Base-by-base conservation (phyloP, 2,113 vertebrate species). In the Lepidothrix coronata region DNA sequence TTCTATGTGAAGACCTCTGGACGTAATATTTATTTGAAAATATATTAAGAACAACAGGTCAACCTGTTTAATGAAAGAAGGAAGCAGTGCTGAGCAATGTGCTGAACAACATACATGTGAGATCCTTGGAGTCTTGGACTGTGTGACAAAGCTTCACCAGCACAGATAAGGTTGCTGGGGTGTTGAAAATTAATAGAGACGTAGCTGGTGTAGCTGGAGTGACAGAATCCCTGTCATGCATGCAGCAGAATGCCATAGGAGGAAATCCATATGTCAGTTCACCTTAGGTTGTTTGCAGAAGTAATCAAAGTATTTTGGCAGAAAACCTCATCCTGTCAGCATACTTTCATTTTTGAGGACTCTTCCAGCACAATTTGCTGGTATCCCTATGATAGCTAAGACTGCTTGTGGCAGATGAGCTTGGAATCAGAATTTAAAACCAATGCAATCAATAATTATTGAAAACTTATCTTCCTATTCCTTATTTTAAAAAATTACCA, bases 101-200 rank as follows among this genome's bases (percentile, higher is more conserved):
- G 41, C 63, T 88, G 62, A 76, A 24, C 9, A 14, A 54, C 7
- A 4, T 44, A 33, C 33, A 6, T 12, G 9, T 2, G 6, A 59
- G 57, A 51, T 87, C 39, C 51, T 27, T 51, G 70, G 77, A 74
- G 73, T 12, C 77, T 57, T 66, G 77, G 61, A 33, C 80, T 75
- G 44, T 4, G 6, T 23, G 11, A 67, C 88, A 85, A 58, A 89
- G 57, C 61, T 74, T 82, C 92, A 79, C 30, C 48, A 85, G 52
- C 81, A 48, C 70, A 89, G 83, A 92, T 92, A 80, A 86, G 51
- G 68, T 92, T 85, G 79, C 11, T 6, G 43, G 44, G 46, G 51
- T 92, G 92, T 88, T 94, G 94, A 95, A 93, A 93, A 95, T 96
- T 58, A 85, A 55, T 80, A 66, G 79, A 85, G 88, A 73, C 0